Percentiles rank a stretch among this genome's conserved stretches.
These are phyloP conservation scores for Aphelocoma coerulescens DNA, from an alignment of 2,113 vertebrate genomes.

Conservation along the genomic window DNA sequence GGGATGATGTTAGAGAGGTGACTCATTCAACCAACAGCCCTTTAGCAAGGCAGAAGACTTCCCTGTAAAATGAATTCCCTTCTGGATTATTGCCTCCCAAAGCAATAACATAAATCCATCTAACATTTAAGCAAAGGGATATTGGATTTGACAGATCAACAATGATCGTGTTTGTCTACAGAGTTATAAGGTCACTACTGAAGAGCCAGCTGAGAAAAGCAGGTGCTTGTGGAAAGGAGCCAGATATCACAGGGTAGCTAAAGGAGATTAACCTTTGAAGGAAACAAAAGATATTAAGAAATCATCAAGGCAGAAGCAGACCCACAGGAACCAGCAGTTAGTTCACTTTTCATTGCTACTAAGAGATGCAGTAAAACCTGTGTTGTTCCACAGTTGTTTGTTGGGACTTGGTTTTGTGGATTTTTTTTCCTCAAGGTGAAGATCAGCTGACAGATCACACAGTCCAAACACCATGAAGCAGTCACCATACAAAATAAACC, in stretches of 20 bases:
- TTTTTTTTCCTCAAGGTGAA: not conserved
- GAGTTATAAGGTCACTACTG: constrained; percentile 69
- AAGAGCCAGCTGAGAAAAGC: constrained; percentile 29
- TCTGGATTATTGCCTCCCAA: constrained; percentile 58
- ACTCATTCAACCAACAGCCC: constrained; percentile 8
- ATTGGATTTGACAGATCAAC: constrained; percentile 63
- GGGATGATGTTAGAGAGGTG: not conserved
- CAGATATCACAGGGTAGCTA: not conserved
- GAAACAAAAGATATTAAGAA: constrained; percentile 47
- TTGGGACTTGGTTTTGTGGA: not conserved
- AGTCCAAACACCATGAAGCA: not conserved
- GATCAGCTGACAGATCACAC: not conserved
- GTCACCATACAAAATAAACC: not conserved
- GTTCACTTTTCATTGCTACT: not conserved
- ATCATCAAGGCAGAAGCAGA: constrained; percentile 18
- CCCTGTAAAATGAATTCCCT: constrained; percentile 54
- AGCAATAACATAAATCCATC: constrained; percentile 71
- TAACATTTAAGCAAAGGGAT: constrained; percentile 74
- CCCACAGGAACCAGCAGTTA: not conserved
- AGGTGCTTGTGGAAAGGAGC: not conserved
- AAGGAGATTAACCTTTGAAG: constrained; percentile 45
- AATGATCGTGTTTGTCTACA: constrained; percentile 56
- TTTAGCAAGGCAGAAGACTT: constrained; percentile 42
- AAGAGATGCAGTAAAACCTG: not conserved
- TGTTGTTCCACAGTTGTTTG: not conserved